Evolutionary conservation across 1,140 invertebrate genomes (phyloP).

Genomic region (Armadillidium nasatum): DNA sequence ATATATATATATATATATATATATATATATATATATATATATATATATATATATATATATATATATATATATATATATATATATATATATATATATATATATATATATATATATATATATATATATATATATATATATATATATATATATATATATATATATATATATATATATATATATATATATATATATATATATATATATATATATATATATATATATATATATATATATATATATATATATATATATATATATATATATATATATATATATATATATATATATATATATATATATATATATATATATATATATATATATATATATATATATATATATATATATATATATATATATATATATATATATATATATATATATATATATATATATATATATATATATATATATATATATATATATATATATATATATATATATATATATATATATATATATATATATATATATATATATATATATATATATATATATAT

Average conservation of each 20-base stretch:
- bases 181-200: too few species aligned
- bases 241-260: constrained; percentile 23
- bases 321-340: constrained; percentile 26
- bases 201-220: too few species aligned
- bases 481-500: constrained; percentile 12
- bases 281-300: constrained; percentile 12
- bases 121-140: too few species aligned
- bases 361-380: constrained; percentile 14
- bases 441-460: constrained; percentile 9
- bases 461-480: constrained; percentile 4
- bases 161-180: too few species aligned
- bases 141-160: too few species aligned
- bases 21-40: too few species aligned
- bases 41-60: too few species aligned
- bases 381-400: constrained; percentile 12
- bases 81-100: too few species aligned
- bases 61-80: too few species aligned
- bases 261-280: constrained; percentile 24
- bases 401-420: constrained; percentile 4
- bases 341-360: constrained; percentile 22
- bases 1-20: too few species aligned
- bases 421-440: neutral
- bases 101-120: too few species aligned
- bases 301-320: constrained; percentile 27
- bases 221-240: neutral